Base-by-base conservation (phyloP, 2,113 vertebrate genomes). In the Anarrhichthys ocellatus region DNA sequence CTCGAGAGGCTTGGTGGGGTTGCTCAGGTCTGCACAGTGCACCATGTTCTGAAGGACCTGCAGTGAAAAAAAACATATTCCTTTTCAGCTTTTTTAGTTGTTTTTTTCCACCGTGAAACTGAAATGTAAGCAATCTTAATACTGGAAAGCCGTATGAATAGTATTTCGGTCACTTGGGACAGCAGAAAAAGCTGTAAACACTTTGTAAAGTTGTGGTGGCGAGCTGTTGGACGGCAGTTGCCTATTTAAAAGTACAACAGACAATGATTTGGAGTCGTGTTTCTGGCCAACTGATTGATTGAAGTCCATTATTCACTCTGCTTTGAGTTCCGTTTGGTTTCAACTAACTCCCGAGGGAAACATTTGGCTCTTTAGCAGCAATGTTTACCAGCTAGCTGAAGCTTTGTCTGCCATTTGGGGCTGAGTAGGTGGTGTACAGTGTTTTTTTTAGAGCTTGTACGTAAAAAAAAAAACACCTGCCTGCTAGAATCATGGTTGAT, bases 1-100 rank as follows among this genome's bases (percentile, higher is more conserved):
- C 90, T 96, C 95, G 42, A 99, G 94, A 0, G 96, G 96, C 80
- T 98, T 99, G 1, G 97, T 98, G 78, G 97, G 97, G 92, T 98
- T 99, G 91, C 97, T 98, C 66, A 99, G 95, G 88, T 99, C 97
- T 0, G 97, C 97, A 0, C 97, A 99, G 89, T 99, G 97, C 63
- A 98, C 96, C 95, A 99, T 96, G 90, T 96, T 98, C 94, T 98
- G 97, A 72, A 98, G 94, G 56, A 98, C 97, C 97, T 98, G 72
- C 1, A 13, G 34, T 14, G 22, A 66, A 9, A 63, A 18, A 36
- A 67, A 48, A 32, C 58, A 61, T 9, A 17, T 32, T 32, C 3
- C 14, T 61, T 32, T 9, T 61, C 58, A 61, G 36, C n/a, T 61
- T 27, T 58, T 58, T 27, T 2, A 20, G 9, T n/a, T 32, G 6